phyloP scores from a whole-genome alignment of 2,888 invertebrate species.

The Acronicta psi region DNA sequence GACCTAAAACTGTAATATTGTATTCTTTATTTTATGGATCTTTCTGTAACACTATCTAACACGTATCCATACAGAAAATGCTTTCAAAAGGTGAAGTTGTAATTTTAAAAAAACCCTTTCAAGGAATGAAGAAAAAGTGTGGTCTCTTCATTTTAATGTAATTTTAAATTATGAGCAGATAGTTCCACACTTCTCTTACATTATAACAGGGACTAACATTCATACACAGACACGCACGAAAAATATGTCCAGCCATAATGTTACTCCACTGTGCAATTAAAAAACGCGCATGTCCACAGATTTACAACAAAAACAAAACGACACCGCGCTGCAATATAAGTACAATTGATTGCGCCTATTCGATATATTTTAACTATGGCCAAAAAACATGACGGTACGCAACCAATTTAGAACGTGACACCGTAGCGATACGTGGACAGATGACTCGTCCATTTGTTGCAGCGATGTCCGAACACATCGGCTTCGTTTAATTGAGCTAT shows the following conservation, averaged over 20 bases:
- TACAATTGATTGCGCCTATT: constrained; percentile 65
- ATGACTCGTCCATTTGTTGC: constrained; percentile 65
- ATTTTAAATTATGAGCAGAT: too few species aligned
- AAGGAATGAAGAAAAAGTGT: too few species aligned
- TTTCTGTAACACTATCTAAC: too few species aligned
- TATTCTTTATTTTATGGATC: too few species aligned
- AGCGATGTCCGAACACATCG: constrained; percentile 70
- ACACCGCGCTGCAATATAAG: constrained; percentile 51
- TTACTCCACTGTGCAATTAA: background rate
- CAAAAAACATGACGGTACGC: constrained; percentile 69
- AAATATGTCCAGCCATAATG: background rate
- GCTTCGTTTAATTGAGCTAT: constrained; percentile 84
- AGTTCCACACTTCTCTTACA: too few species aligned
- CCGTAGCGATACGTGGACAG: constrained; percentile 72
- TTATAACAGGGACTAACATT: too few species aligned
- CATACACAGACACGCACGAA: too few species aligned
- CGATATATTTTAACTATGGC: constrained; percentile 62
- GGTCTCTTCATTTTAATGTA: too few species aligned
- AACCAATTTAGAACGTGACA: constrained; percentile 82
- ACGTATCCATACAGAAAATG: too few species aligned
- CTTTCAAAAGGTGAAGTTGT: too few species aligned
- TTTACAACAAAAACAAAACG: constrained; percentile 15
- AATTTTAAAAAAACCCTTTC: too few species aligned
- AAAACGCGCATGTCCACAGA: constrained; percentile 1
- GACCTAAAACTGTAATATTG: too few species aligned